Evolutionary conservation across 2,797 vertebrate genomes (phyloP).

Genomic region (Silurus lanzhouensis): DNA sequence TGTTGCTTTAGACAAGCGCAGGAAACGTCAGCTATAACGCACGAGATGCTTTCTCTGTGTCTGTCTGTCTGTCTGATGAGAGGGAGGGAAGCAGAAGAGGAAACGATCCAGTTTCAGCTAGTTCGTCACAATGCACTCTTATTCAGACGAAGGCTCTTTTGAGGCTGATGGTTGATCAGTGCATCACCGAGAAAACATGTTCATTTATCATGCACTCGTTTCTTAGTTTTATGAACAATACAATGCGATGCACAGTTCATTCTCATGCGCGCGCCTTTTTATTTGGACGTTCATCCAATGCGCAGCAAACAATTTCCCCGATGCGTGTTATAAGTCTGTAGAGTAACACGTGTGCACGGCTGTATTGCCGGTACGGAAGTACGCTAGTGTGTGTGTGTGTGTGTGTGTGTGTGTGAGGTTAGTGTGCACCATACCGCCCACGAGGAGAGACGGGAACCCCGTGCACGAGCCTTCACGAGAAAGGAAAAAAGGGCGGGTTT

Average conservation of each 20-base stretch:
- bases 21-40: not conserved
- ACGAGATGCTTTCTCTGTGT: not conserved
- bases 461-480: slow-evolving; percentile 36
- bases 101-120: slow-evolving; percentile 76
- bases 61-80: slow-evolving; percentile 34
- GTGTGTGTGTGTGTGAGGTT: not conserved
- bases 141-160: slow-evolving; percentile 27
- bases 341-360: not conserved
- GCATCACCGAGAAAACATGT: not conserved
- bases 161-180: not conserved
- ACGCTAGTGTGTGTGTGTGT: not conserved
- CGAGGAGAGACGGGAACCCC: slow-evolving; percentile 52
- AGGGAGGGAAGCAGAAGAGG: slow-evolving; percentile 57
- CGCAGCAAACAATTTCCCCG: not conserved
- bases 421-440: slow-evolving; percentile 11
- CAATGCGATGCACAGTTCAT: not conserved
- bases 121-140: slow-evolving; percentile 63
- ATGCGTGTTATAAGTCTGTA: not conserved
- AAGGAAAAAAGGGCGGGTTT: slow-evolving; percentile 50
- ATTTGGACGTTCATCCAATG: not conserved
- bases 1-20: not conserved
- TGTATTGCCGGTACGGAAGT: not conserved
- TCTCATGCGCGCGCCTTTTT: not conserved
- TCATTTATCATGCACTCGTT: too few relatives aligned
- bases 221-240: not conserved